Conservation (phyloP, 2,113 vertebrate species). For the Myotis lucifugus region DNA sequence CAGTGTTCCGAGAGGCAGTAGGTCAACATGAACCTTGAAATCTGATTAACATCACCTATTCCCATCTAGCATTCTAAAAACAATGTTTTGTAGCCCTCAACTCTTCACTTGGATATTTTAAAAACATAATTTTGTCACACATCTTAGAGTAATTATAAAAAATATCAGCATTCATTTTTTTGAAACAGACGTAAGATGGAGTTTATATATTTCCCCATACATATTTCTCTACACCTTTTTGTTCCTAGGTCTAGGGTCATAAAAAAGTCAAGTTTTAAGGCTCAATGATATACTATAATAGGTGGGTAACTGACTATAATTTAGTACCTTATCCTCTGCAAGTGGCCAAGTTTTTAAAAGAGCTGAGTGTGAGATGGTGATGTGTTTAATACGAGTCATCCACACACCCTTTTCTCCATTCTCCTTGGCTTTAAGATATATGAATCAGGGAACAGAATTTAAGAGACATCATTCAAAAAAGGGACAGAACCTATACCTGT, state of each 20-base stretch:
- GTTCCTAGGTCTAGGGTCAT: constrained; percentile 43
- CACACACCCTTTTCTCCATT: not conserved
- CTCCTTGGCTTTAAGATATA: constrained; percentile 20
- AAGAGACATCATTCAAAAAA: constrained; percentile 4
- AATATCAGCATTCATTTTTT: constrained; percentile 57
- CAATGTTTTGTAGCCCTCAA: constrained; percentile 33
- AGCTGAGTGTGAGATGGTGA: not conserved
- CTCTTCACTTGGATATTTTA: constrained; percentile 58
- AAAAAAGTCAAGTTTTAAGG: constrained; percentile 1
- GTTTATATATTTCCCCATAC: constrained; percentile 34
- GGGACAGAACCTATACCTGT: not conserved
- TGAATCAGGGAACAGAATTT: constrained; percentile 7
- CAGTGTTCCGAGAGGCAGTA: constrained; percentile 75
- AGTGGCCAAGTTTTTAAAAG: not conserved
- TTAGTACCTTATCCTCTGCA: not conserved
- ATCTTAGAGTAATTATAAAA: constrained; percentile 60
- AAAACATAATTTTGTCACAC: constrained; percentile 61
- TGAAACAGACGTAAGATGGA: constrained; percentile 43
- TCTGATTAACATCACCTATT: constrained; percentile 71
- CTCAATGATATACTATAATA: not conserved
- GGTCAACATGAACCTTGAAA: constrained; percentile 81
- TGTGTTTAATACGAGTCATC: not conserved
- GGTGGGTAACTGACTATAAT: not conserved
- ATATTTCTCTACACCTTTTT: constrained; percentile 52
- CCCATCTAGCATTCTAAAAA: constrained; percentile 50